phyloP scores from a whole-genome alignment of 64 coral and sea anemone genomes.

The Cladopsammia gracilis region DNA sequence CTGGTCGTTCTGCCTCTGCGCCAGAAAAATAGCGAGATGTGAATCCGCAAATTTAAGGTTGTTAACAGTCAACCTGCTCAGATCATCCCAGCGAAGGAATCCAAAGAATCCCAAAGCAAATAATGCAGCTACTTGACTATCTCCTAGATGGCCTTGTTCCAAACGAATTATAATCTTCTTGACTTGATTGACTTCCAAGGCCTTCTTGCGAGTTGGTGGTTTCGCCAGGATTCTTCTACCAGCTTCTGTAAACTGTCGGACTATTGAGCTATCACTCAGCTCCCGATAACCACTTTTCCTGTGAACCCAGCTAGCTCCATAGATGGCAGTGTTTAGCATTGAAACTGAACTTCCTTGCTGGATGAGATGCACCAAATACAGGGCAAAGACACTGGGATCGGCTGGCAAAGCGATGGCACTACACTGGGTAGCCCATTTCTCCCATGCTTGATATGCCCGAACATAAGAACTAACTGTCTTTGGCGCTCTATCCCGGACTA shows the following conservation, averaged over 20 bases:
- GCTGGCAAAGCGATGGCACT: background rate
- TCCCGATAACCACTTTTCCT: no score
- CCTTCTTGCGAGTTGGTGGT: background rate
- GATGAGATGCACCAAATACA: constrained; percentile 55
- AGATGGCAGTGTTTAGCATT: no score
- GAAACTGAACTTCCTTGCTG: constrained; percentile 29
- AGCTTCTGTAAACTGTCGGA: no score
- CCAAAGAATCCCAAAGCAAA: constrained; percentile 63
- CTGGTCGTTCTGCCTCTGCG: constrained; percentile 72
- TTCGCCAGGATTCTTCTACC: no score
- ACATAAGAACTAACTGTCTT: constrained; percentile 11
- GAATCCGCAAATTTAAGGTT: constrained; percentile 15
- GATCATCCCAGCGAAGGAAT: constrained; percentile 52
- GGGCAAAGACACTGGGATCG: constrained; percentile 34
- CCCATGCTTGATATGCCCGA: background rate
- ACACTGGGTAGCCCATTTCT: constrained; percentile 1
- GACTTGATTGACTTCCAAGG: background rate
- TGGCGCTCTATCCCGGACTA: constrained; percentile 39
- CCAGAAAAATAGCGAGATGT: constrained; percentile 39
- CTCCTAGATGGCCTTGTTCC: background rate
- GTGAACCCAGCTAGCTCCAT: no score
- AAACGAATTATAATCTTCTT: background rate
- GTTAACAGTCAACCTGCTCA: constrained; percentile 35
- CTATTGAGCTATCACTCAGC: no score
- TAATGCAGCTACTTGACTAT: constrained; percentile 36